Base-by-base conservation (phyloP, 2,797 vertebrate species). In the Syngnathus rostellatus region DNA sequence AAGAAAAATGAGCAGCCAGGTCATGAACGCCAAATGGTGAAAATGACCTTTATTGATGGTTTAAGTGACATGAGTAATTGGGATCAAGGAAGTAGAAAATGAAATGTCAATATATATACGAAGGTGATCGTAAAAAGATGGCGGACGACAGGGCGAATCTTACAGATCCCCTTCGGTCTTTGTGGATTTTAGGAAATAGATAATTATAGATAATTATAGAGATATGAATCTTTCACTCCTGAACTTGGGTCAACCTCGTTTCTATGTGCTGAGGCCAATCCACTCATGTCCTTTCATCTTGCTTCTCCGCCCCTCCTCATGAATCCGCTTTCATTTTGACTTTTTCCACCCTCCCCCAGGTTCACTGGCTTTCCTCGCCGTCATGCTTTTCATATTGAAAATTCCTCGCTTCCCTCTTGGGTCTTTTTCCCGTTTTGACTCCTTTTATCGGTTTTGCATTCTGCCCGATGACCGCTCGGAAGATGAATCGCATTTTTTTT, bases 231-330 rank as follows among this genome's bases (percentile, higher is more conserved):
- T 61, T 66, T 57, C 66, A 19, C 8, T 8, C 1, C 38, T 83
- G 86, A 85, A 83, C 82, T 84, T 71, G 25, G 63, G 65, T 81
- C 82, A 81, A 83, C 79, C 85, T 75, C 55, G 50, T 78, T 62
- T 64, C 66, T 75, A 63, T 57, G 69, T 65, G 40, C 17, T 7
- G 40, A 62, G 60, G 23, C 60, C 41, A 41, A 61, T 45, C n/a
- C 41, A 38, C 54, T 54, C 54, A 64, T 63, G 58, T 72, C 68
- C 77, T 81, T 86, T 83, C 77, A 80, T 88, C 80, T 85, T 73
- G 68, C 69, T 65, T 69, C 66, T 57, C 68, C 14, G 65, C 63
- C 68, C 70, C 17, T 62, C 63, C 45, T 65, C 39, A 5, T 79
- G 73, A 66, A 86, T 82, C 75, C 65, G 61, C 68, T 72, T 66